A percentile compares a stretch with the other conserved stretches of the same genome.
Conservation (phyloP, 2,888 invertebrate genomes). For the Philereme vetulata region DNA sequence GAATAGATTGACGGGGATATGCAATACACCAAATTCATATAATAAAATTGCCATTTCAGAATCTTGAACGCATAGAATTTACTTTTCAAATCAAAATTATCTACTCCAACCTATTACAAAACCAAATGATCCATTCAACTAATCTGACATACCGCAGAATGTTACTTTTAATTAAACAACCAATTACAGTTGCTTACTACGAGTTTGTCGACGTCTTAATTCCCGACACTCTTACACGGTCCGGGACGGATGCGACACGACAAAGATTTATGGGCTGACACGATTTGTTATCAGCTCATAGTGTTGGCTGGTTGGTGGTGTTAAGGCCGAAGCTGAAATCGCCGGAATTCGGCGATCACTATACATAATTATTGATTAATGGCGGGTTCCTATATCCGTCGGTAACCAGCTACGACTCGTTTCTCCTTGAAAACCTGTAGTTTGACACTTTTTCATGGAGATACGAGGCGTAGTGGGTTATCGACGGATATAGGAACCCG, state of each 20-base stretch:
- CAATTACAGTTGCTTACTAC: slow-evolving; percentile 42
- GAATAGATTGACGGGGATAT: too few relatives aligned
- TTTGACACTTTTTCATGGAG: too few relatives aligned
- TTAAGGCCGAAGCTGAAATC: neutral
- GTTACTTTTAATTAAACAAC: slow-evolving; percentile 47
- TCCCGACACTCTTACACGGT: slow-evolving; percentile 42
- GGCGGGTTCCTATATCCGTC: too few relatives aligned
- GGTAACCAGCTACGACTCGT: too few relatives aligned
- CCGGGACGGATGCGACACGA: slow-evolving; percentile 44
- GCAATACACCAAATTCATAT: too few relatives aligned
- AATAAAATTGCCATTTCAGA: too few relatives aligned
- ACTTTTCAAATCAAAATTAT: too few relatives aligned
- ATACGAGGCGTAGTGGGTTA: too few relatives aligned
- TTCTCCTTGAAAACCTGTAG: too few relatives aligned
- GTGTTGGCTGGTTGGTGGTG: neutral
- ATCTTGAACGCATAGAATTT: too few relatives aligned
- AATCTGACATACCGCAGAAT: slow-evolving; percentile 31
- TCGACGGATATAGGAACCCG: too few relatives aligned
- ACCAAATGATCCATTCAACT: slow-evolving; percentile 29
- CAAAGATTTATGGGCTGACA: slow-evolving; percentile 24
- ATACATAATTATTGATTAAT: too few relatives aligned
- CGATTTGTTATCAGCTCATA: slow-evolving; percentile 15
- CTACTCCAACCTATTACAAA: slow-evolving; percentile 1
- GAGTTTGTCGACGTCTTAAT: slow-evolving; percentile 50
- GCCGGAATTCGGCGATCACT: neutral